Evolutionary conservation across 2,888 invertebrate species (phyloP).

Genomic region (Pelosia muscerda): DNA sequence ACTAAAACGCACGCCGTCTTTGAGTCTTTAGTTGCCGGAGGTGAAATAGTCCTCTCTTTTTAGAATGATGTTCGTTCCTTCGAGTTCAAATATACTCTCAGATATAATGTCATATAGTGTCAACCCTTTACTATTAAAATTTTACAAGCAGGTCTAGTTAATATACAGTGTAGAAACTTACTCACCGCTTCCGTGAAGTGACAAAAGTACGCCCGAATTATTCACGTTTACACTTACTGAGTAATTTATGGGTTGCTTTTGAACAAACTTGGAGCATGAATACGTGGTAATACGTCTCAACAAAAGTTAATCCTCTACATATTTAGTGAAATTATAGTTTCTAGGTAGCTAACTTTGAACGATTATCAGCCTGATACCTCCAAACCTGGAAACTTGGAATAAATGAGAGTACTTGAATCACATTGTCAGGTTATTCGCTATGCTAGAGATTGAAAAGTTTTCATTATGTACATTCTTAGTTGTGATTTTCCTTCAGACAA

Average conservation of each 20-base stretch:
- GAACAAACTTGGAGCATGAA: conserved; percentile 35
- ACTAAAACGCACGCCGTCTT: too few relatives aligned
- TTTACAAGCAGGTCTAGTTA: conserved; percentile 17
- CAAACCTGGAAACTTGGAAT: background rate
- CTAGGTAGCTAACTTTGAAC: conserved; percentile 3
- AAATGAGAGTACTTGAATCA: background rate
- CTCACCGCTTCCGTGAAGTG: conserved; percentile 17
- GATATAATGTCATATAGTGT: background rate
- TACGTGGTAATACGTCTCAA: conserved; percentile 29
- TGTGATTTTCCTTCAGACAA: background rate
- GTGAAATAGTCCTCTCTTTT: too few relatives aligned
- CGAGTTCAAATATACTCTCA: too few relatives aligned
- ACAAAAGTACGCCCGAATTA: conserved; percentile 41
- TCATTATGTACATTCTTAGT: too few relatives aligned
- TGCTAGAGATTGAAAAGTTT: too few relatives aligned
- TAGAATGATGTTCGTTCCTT: too few relatives aligned
- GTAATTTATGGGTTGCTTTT: conserved; percentile 48
- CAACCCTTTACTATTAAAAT: conserved; percentile 6
- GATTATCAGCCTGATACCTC: conserved; percentile 9
- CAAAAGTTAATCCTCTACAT: conserved; percentile 21
- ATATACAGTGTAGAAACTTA: conserved; percentile 14
- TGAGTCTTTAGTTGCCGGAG: too few relatives aligned
- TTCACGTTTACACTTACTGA: conserved; percentile 40
- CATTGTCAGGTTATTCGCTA: background rate
- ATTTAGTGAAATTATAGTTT: conserved; percentile 12